A percentile compares a stretch with the other conserved stretches of the same genome.
Conservation (phyloP, 2,113 vertebrate genomes). For the Aptenodytes forsteri region DNA sequence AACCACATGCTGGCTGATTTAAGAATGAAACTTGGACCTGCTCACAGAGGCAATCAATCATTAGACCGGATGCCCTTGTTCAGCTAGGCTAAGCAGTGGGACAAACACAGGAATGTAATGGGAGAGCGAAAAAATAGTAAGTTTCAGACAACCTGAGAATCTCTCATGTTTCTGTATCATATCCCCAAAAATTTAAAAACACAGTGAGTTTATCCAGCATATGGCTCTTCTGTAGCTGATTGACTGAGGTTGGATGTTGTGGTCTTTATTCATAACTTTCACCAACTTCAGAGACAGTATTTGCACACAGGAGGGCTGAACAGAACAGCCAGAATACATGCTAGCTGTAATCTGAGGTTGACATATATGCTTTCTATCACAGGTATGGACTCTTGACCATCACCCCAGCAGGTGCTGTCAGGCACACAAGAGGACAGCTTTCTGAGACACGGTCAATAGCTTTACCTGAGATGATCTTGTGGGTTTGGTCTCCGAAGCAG, state of each 20-base stretch:
- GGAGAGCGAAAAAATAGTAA: background rate
- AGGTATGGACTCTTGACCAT: background rate
- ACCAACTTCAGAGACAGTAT: background rate
- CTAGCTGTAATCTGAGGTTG: background rate
- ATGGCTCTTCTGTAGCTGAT: background rate
- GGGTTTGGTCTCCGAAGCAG: background rate
- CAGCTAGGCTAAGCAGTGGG: background rate
- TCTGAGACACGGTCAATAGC: background rate
- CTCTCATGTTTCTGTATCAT: background rate
- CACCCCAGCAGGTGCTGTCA: background rate
- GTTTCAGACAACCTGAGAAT: background rate
- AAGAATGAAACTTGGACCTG: slow-evolving; percentile 24
- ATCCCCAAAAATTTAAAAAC: background rate
- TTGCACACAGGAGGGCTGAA: background rate
- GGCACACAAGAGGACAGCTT: background rate
- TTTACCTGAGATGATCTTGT: background rate
- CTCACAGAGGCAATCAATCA: background rate
- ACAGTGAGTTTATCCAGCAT: background rate
- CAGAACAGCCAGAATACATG: background rate
- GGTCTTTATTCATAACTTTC: background rate
- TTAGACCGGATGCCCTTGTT: background rate
- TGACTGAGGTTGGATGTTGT: background rate
- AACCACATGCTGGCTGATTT: slow-evolving; percentile 32
- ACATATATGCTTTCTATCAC: background rate
- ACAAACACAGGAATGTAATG: background rate